Conservation (phyloP, 2,797 vertebrate genomes). For the Myioborus melanocephalus region DNA sequence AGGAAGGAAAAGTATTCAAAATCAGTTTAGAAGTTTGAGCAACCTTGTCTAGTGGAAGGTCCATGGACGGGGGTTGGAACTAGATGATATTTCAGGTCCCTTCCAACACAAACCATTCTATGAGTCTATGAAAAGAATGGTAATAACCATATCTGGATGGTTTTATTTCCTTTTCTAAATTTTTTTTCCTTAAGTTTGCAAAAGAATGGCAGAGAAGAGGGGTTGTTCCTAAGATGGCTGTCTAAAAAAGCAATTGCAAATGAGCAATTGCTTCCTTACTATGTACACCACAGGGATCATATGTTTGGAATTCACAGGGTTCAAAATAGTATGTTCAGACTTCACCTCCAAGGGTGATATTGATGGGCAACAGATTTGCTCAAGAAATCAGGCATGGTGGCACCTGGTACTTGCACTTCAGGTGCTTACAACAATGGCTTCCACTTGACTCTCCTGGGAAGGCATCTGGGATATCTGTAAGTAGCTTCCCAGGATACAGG, state of each 20-base stretch:
- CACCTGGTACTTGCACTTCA: not conserved
- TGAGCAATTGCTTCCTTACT: not conserved
- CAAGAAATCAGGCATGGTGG: not conserved
- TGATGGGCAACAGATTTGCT: not conserved
- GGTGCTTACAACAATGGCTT: not conserved
- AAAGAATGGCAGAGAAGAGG: not conserved
- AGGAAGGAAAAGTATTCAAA: not conserved
- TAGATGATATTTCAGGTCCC: not conserved
- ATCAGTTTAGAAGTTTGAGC: not conserved
- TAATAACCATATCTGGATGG: not conserved
- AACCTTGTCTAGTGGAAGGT: not conserved
- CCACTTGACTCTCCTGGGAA: not conserved
- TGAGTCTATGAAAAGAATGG: not conserved
- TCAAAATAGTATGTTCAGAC: not conserved
- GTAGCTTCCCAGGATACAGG: not conserved
- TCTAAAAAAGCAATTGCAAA: not conserved
- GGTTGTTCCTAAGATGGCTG: accelerated
- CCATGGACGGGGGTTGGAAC: accelerated
- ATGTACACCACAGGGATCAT: too few relatives aligned
- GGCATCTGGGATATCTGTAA: not conserved
- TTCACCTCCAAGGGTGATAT: not conserved
- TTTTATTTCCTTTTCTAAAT: not conserved
- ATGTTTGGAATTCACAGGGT: not conserved
- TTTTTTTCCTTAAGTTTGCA: not conserved
- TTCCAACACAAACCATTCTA: not conserved